A percentile compares a stretch with the other conserved stretches of the same genome.
Evolutionary conservation across 2,113 vertebrate genomes (phyloP).

Genomic region (Promerops cafer): DNA sequence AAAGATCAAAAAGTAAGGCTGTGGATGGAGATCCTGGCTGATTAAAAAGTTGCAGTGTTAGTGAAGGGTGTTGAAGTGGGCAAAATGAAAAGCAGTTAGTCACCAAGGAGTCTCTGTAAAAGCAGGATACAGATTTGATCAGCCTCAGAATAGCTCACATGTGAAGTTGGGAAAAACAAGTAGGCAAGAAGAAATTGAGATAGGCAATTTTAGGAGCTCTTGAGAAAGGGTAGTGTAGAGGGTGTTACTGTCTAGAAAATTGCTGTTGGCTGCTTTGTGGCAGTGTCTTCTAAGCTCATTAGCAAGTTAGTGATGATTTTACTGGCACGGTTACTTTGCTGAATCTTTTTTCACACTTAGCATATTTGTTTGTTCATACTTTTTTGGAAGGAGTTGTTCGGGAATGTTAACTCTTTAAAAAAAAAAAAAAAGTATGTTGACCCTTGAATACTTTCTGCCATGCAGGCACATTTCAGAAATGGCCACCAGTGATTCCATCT

Average conservation of each 20-base stretch:
- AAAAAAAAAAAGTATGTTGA: neutral
- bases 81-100: neutral
- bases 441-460: neutral
- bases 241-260: neutral
- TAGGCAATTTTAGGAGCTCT: neutral
- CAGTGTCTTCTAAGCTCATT: neutral
- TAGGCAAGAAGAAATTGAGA: neutral
- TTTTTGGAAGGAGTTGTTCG: neutral
- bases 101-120: neutral
- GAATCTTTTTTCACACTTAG: neutral
- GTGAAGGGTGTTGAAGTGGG: neutral
- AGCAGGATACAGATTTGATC: neutral
- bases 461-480: neutral
- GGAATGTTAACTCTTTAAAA: neutral
- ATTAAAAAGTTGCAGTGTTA: neutral
- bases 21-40: neutral
- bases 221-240: neutral
- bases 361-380: neutral
- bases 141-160: neutral
- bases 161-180: neutral
- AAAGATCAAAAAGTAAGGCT: neutral
- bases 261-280: neutral
- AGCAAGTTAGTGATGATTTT: constrained; percentile 21
- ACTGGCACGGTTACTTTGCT: neutral
- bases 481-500: constrained; percentile 8